Evolutionary conservation across 1,140 invertebrate species (phyloP).

Genomic region (Pantala flavescens): DNA sequence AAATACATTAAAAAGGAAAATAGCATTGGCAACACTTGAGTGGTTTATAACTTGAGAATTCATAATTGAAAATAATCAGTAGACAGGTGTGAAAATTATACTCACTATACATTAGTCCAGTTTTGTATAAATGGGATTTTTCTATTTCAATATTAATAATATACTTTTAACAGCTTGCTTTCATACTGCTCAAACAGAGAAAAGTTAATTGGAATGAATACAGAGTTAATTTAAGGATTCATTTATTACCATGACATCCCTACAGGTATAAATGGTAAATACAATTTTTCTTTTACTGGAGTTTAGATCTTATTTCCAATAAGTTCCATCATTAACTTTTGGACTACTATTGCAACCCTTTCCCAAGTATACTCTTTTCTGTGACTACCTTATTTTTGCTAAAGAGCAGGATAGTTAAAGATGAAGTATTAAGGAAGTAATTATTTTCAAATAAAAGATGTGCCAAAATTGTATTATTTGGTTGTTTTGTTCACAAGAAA

Average conservation of each 20-base stretch:
- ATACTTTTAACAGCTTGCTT: neutral
- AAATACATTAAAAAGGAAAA: neutral
- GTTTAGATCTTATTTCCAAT: neutral
- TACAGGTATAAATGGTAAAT: neutral
- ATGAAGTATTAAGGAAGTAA: too few species aligned
- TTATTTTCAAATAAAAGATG: too few species aligned
- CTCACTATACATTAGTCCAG: neutral
- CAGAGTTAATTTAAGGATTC: neutral
- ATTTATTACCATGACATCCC: neutral
- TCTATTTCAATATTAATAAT: neutral
- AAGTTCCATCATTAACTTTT: neutral
- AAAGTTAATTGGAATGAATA: neutral
- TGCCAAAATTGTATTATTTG: too few species aligned
- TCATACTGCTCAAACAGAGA: neutral
- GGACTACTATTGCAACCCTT: too few species aligned
- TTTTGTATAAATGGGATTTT: neutral
- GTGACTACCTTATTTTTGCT: too few species aligned
- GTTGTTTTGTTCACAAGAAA: too few species aligned
- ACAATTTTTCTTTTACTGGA: neutral
- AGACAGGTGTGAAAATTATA: neutral
- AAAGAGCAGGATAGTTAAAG: too few species aligned
- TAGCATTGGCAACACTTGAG: neutral
- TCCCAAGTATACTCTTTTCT: too few species aligned
- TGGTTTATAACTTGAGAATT: neutral
- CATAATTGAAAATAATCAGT: neutral